Base-by-base conservation (phyloP, 2,113 vertebrate species). In the Egretta garzetta region DNA sequence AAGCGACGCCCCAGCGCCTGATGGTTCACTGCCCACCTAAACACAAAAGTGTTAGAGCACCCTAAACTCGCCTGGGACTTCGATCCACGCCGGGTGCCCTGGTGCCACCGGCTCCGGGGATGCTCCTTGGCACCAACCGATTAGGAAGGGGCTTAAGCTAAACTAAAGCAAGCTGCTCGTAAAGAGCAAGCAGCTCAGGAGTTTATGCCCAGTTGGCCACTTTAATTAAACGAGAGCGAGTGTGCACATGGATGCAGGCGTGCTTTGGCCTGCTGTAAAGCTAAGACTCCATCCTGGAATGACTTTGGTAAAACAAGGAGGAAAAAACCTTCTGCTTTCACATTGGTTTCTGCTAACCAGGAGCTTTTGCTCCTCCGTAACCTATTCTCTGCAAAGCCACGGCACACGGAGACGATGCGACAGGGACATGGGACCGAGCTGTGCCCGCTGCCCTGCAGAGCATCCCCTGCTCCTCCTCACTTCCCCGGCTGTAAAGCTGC, bases 21-120 rank as follows among this genome's bases (percentile, higher is more conserved):
- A 1, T 0, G 4, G 27, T 14, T 53, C 23, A 10, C 26, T 32
- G 62, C 24, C 21, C 1, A 0, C 10, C 49, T 56, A 3, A 9
- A 37, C 15, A 49, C 20, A 22, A 8, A 32, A 50, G n/a, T 11
- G 32, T 43, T 8, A 41, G 39, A 37, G 52, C 52, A 8, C 56
- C 22, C 43, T 12, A 3, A 53, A 35, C 12, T 28, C 37, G 14
- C 17, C 28, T 9, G 16, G 14, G 58, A 4, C 12, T 13, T 15
- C 50, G 41, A 21, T 16, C 88, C 50, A 3, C 1, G 14, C 47
- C 2, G 0, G 20, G 58, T 62, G 53, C 21, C 35, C 39, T 32
- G 24, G 18, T 43, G 60, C 28, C 47, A 27, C 27, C 7, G 3
- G 63, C 58, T 70, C 62, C 12, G 1, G 4, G 49, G 62, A 18